Evolutionary conservation across 92 coral and sea anemone genomes (phyloP).

Genomic region (Bergia sp.): DNA sequence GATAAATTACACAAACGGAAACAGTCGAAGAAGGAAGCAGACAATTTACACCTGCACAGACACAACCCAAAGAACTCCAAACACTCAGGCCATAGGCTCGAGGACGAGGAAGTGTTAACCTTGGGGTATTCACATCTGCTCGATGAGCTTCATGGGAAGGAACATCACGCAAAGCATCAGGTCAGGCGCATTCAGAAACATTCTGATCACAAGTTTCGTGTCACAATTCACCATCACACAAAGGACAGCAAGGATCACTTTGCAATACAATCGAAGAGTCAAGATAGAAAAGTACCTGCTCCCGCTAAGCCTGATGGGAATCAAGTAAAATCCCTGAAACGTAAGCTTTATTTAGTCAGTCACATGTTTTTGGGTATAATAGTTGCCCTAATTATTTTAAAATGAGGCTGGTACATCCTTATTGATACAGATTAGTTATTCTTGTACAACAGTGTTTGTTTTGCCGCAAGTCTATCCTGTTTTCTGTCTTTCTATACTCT

Average conservation of each 20-base stretch:
- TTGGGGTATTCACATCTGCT: slow-evolving; percentile 27
- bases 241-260: background rate
- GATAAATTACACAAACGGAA: background rate
- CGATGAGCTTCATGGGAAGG: background rate
- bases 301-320: slow-evolving; percentile 18
- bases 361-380: background rate
- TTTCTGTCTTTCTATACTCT: no score
- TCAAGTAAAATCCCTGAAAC: background rate
- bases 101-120: background rate
- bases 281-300: background rate
- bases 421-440: no score
- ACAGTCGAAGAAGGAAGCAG: background rate
- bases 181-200: background rate
- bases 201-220: slow-evolving; percentile 16
- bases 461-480: no score
- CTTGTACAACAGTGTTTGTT: no score
- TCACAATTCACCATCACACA: slow-evolving; percentile 24
- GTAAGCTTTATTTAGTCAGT: background rate
- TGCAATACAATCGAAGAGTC: background rate
- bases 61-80: background rate
- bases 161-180: background rate
- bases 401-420: no score
- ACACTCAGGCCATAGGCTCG: background rate
- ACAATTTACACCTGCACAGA: slow-evolving; percentile 16
- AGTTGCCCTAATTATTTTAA: no score